Evolutionary conservation across 2,888 invertebrate species (phyloP).

Genomic region (Eupithecia centaureata): DNA sequence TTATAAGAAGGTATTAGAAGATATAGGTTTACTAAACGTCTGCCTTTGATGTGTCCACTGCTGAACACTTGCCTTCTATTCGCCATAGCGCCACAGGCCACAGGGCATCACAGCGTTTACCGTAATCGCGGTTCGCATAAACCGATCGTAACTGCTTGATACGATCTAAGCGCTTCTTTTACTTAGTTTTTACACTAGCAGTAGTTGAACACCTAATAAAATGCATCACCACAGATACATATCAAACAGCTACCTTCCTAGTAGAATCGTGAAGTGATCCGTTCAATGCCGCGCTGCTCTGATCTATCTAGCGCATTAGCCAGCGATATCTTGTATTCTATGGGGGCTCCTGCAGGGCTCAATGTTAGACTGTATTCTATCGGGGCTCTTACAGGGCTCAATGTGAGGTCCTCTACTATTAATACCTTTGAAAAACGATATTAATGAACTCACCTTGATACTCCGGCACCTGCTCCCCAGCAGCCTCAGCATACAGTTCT

Average conservation of each 20-base stretch:
- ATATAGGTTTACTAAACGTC: background rate
- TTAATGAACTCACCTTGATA: conserved; percentile 66
- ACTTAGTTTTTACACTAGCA: background rate
- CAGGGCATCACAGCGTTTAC: background rate
- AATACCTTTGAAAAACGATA: background rate
- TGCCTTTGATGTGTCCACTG: no score
- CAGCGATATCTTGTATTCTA: background rate
- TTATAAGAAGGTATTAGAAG: background rate
- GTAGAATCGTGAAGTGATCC: no score
- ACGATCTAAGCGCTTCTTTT: no score
- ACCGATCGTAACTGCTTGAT: no score
- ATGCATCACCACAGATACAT: background rate
- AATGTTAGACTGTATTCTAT: background rate
- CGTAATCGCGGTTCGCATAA: background rate
- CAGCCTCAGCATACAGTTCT: conserved; percentile 86
- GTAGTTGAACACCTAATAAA: background rate
- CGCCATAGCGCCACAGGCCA: background rate
- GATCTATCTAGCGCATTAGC: background rate
- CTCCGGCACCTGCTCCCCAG: conserved; percentile 82
- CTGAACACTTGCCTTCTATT: no score
- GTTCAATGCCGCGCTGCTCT: background rate
- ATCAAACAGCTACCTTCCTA: background rate
- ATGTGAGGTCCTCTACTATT: background rate
- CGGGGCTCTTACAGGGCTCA: background rate
- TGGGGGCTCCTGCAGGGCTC: background rate